A percentile compares a stretch with the other conserved stretches of the same genome.
Evolutionary conservation across 2,113 vertebrate species (phyloP).

Genomic region (Meles meles): DNA sequence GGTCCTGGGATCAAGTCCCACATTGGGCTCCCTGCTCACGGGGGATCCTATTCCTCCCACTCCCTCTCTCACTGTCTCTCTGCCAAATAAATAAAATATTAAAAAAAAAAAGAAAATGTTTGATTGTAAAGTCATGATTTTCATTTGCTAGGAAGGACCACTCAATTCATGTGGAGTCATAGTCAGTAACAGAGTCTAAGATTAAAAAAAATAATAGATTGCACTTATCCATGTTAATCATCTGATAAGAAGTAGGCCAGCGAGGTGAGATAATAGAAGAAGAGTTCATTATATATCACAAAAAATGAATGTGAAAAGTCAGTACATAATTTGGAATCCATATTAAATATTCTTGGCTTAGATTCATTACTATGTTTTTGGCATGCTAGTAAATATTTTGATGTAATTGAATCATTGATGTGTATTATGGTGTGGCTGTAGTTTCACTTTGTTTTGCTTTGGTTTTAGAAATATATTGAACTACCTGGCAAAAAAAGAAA

Average conservation of each 20-base stretch:
- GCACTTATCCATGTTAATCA: not conserved
- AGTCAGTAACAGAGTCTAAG: not conserved
- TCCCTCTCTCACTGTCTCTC: too few relatives aligned
- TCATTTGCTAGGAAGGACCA: not conserved
- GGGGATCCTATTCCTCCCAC: too few relatives aligned
- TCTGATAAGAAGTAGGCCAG: not conserved
- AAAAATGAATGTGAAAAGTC: not conserved
- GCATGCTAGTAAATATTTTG: not conserved
- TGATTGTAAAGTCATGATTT: not conserved
- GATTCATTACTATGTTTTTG: not conserved
- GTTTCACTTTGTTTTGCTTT: conserved; percentile 16
- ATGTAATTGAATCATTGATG: not conserved
- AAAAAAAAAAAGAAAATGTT: not conserved
- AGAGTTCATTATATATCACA: not conserved
- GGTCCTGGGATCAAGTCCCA: too few relatives aligned
- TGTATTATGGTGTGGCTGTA: not conserved
- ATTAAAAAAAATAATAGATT: not conserved
- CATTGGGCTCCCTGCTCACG: too few relatives aligned
- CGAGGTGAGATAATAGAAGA: not conserved
- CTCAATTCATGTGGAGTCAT: not conserved
- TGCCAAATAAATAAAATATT: too few relatives aligned
- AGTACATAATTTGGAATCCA: not conserved
- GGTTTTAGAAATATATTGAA: conserved; percentile 36
- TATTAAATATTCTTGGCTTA: not conserved
- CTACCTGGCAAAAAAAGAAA: not conserved